Evolutionary conservation across 1,140 invertebrate genomes (phyloP).

Genomic region (Drosophila watanabei): DNA sequence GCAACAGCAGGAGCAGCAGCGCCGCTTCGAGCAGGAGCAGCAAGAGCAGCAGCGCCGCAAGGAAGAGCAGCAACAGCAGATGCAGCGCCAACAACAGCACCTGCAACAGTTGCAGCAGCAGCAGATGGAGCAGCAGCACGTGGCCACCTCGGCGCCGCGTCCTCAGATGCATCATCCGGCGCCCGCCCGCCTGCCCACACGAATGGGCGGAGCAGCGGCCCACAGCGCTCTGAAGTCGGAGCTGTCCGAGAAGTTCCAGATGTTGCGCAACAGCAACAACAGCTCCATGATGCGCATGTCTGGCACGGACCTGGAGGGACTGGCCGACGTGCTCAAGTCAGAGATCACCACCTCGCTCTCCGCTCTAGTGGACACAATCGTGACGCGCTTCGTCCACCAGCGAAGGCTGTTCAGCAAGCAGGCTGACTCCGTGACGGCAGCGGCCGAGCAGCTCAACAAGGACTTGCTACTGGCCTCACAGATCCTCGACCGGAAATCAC

Average conservation of each 20-base stretch:
- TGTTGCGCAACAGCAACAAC: slow-evolving; percentile 88
- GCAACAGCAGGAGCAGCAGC: slow-evolving; percentile 87
- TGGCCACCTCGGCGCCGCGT: slow-evolving; percentile 86
- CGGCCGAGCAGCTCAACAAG: slow-evolving; percentile 93
- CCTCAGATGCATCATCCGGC: slow-evolving; percentile 80
- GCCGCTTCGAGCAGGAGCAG: slow-evolving; percentile 87
- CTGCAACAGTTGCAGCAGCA: slow-evolving; percentile 85
- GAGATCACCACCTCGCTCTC: slow-evolving; percentile 94
- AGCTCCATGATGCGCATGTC: slow-evolving; percentile 88
- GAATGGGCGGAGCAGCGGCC: slow-evolving; percentile 83
- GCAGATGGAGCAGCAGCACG: slow-evolving; percentile 87
- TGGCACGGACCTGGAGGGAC: slow-evolving; percentile 92
- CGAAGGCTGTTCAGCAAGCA: slow-evolving; percentile 91
- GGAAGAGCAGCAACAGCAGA: slow-evolving; percentile 87
- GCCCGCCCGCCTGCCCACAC: slow-evolving; percentile 76
- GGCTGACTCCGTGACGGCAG: slow-evolving; percentile 90
- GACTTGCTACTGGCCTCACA: slow-evolving; percentile 92
- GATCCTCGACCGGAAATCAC: slow-evolving; percentile 93
- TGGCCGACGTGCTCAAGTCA: slow-evolving; percentile 95
- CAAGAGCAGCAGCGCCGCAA: slow-evolving; percentile 86
- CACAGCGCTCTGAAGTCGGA: slow-evolving; percentile 87
- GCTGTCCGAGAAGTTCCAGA: slow-evolving; percentile 88
- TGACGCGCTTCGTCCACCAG: slow-evolving; percentile 94
- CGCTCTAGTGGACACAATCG: slow-evolving; percentile 95
- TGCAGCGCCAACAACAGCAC: slow-evolving; percentile 86